Conservation (phyloP, 2,113 vertebrate genomes). For the Alectura lathami region DNA sequence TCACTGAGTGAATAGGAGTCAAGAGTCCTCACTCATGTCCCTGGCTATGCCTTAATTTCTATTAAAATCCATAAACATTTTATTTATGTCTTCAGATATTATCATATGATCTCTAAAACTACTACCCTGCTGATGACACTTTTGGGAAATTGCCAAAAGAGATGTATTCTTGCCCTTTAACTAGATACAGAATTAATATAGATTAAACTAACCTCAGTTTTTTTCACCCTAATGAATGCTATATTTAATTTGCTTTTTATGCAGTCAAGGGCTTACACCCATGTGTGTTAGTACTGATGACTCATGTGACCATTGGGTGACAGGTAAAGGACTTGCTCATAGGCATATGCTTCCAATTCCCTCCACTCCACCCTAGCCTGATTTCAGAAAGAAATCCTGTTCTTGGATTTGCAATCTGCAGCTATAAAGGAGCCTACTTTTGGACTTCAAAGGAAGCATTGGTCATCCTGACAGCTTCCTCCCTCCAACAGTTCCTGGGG, state of each 20-base stretch:
- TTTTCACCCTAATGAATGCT: not conserved
- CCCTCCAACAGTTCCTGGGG: not conserved
- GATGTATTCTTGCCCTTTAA: not conserved
- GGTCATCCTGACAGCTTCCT: not conserved
- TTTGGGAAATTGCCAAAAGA: not conserved
- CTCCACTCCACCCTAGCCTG: not conserved
- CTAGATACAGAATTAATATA: not conserved
- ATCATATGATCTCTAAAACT: not conserved
- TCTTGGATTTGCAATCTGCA: not conserved
- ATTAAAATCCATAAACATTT: constrained; percentile 7
- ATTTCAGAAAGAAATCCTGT: not conserved
- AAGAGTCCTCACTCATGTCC: not conserved
- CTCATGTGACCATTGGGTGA: not conserved
- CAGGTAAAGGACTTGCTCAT: not conserved
- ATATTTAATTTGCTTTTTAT: not conserved
- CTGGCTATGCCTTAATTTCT: not conserved
- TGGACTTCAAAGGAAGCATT: not conserved
- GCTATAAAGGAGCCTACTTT: not conserved
- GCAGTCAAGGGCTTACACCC: not conserved
- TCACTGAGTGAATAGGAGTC: not conserved
- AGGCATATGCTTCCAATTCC: not conserved
- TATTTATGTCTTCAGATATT: not conserved
- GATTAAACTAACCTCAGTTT: not conserved
- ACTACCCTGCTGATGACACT: not conserved
- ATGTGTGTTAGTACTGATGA: not conserved